Conservation (phyloP, 2,888 invertebrate genomes). For the Papilio gigon region DNA sequence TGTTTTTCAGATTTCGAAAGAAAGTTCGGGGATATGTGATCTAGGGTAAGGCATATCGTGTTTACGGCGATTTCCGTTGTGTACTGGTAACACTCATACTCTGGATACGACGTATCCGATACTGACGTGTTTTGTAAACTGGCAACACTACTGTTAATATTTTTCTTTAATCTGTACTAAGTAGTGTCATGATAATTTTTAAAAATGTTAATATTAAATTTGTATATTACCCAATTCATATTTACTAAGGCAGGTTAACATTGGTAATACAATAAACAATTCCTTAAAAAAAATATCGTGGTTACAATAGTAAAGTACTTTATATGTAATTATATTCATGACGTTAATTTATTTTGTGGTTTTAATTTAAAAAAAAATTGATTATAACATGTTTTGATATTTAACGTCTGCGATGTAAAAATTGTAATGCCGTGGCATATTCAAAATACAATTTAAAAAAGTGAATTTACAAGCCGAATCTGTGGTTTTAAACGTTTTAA, state of each 20-base stretch:
- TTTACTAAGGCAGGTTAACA: not conserved
- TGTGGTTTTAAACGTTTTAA: not conserved
- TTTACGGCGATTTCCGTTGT: not conserved
- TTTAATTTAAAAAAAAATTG: not conserved
- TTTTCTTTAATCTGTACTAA: conserved; percentile 13
- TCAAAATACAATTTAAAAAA: too few relatives aligned
- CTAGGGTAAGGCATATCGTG: not conserved
- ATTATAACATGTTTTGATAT: not conserved
- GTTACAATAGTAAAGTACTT: too few relatives aligned
- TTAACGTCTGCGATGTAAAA: not conserved
- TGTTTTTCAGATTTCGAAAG: conserved; percentile 2
- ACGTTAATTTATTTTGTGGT: not conserved
- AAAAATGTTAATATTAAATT: not conserved
- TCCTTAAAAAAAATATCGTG: too few relatives aligned
- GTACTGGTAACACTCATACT: conserved; percentile 27
- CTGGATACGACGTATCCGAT: conserved; percentile 26
- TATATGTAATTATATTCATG: not conserved
- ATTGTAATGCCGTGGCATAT: too few relatives aligned
- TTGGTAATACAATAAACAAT: not conserved
- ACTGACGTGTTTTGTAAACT: conserved; percentile 17
- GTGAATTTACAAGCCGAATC: too few relatives aligned
- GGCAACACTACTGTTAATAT: conserved; percentile 9
- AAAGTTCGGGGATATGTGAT: conserved; percentile 3
- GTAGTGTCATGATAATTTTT: not conserved
- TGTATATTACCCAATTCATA: not conserved